A percentile compares a stretch with the other conserved stretches of the same genome.
Evolutionary conservation across 2,888 invertebrate genomes (phyloP).

Genomic region (Agrochola lychnidis): DNA sequence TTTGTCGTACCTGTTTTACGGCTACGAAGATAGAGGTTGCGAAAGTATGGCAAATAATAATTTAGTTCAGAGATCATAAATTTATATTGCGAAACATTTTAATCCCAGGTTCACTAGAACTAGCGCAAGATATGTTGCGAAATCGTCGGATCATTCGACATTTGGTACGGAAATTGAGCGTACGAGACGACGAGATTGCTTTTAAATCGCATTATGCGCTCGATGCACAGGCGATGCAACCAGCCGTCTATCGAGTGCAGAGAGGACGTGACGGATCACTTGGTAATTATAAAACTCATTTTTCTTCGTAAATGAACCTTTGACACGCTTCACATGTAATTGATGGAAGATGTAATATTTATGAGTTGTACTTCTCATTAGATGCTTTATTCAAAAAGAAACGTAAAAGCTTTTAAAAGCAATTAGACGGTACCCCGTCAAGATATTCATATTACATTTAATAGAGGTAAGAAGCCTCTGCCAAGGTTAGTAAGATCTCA

Average conservation of each 20-base stretch:
- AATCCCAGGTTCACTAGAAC: constrained; percentile 36
- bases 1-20: constrained; percentile 16
- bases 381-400: constrained; percentile 17
- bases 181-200: constrained; percentile 83
- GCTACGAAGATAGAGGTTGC: constrained; percentile 18
- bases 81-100: constrained; percentile 28
- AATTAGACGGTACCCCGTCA: constrained; percentile 16
- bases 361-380: constrained; percentile 46
- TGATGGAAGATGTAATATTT: constrained; percentile 51
- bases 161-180: constrained; percentile 86
- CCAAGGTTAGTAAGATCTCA: constrained; percentile 26
- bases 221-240: constrained; percentile 73
- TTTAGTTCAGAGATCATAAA: constrained; percentile 15
- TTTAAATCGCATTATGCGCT: constrained; percentile 86
- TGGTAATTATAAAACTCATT: constrained; percentile 71
- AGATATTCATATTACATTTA: not conserved
- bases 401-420: constrained; percentile 16
- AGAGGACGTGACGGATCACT: constrained; percentile 62
- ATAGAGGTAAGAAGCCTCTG: constrained; percentile 11
- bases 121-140: constrained; percentile 58
- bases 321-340: constrained; percentile 57
- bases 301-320: constrained; percentile 59
- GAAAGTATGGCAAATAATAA: constrained; percentile 20
- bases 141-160: constrained; percentile 74
- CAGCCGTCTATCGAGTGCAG: constrained; percentile 65